Conservation (phyloP, 1,140 invertebrate species). For the Drosophila pseudoobscura region DNA sequence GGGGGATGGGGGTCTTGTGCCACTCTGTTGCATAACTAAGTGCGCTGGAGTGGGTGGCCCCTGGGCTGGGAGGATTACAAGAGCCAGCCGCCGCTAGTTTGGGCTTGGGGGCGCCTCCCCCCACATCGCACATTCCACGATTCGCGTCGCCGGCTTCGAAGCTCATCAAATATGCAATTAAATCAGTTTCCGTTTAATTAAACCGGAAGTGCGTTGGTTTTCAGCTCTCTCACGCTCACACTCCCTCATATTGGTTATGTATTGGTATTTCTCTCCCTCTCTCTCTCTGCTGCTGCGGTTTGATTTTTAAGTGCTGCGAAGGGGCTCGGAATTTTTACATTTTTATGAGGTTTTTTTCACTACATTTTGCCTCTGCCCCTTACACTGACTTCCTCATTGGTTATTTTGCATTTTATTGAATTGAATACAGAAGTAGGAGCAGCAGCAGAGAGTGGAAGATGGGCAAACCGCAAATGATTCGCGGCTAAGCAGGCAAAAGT, state of each 20-base stretch:
- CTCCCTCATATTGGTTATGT: conserved; percentile 54
- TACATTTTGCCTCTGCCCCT: conserved; percentile 24
- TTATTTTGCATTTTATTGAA: conserved; percentile 77
- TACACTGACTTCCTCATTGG: conserved; percentile 19
- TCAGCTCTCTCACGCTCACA: conserved; percentile 23
- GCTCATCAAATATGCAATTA: conserved; percentile 84
- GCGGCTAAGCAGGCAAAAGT: conserved; percentile 18
- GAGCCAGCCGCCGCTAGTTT: conserved; percentile 33
- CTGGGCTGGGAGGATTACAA: conserved; percentile 35
- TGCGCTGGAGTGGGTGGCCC: conserved; percentile 22
- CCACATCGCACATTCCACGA: conserved; percentile 48
- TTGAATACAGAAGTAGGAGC: conserved; percentile 22
- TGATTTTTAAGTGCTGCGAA: conserved; percentile 73
- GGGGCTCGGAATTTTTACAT: conserved; percentile 61
- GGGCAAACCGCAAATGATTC: conserved; percentile 40
- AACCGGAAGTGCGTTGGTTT: conserved; percentile 81
- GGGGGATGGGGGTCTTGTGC: conserved; percentile 18
- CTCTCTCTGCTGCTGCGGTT: conserved; percentile 44
- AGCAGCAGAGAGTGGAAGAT: conserved; percentile 2
- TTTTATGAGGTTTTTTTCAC: conserved; percentile 67
- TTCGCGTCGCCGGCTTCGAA: conserved; percentile 60
- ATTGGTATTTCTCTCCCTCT: conserved; percentile 26
- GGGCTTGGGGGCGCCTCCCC: background rate
- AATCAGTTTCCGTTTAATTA: conserved; percentile 84
- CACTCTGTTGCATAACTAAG: conserved; percentile 76